Conservation (phyloP, 2,888 invertebrate species). For the Lampropteryx suffumata region DNA sequence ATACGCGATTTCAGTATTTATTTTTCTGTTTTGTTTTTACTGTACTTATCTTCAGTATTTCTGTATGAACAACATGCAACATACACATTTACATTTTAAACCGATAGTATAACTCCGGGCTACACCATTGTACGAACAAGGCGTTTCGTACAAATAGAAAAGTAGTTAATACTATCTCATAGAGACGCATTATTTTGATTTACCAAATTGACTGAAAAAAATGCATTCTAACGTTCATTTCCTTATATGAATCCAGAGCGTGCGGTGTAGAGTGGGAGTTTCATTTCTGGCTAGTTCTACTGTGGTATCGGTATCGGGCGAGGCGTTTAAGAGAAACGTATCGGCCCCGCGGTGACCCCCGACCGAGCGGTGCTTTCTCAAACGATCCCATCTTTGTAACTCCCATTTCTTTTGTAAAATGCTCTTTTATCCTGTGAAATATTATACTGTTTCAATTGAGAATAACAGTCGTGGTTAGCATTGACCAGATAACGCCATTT, state of each 20-base stretch:
- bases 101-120: conserved; percentile 11
- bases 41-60: not conserved
- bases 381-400: conserved; percentile 64
- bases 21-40: not conserved
- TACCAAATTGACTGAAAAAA: too few relatives aligned
- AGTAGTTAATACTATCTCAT: not conserved
- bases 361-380: conserved; percentile 74
- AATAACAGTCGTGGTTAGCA: conserved; percentile 2
- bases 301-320: conserved; percentile 14
- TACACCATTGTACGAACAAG: conserved; percentile 5
- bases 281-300: not conserved
- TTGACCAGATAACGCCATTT: too few relatives aligned
- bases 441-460: conserved; percentile 29
- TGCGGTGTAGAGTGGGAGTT: not conserved
- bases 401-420: conserved; percentile 50
- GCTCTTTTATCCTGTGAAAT: conserved; percentile 34
- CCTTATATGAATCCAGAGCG: too few relatives aligned
- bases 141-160: conserved; percentile 1
- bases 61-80: not conserved
- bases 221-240: too few relatives aligned
- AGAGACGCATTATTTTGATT: not conserved
- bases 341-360: conserved; percentile 66
- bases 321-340: conserved; percentile 59
- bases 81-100: conserved; percentile 17
- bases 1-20: too few relatives aligned